Evolutionary conservation across 2,888 invertebrate species (phyloP), one percentile per base, ranked within the genome.

Genomic region (Adelognathus sp.): DNA sequence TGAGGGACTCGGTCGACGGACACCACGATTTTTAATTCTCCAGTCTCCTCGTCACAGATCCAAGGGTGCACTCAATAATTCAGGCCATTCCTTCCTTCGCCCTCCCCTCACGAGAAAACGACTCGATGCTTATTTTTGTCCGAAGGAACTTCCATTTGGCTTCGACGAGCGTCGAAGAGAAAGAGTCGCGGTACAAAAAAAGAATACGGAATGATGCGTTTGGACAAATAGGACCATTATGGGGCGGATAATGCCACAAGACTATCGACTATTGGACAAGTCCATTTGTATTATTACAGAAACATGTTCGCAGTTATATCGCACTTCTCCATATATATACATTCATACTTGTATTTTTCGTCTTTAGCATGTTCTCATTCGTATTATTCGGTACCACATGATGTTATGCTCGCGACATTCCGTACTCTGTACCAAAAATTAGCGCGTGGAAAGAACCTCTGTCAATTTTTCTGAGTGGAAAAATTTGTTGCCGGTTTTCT

Each of bases 201-300:
- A 39, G 63, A 69, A 74, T 81, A 80, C 76, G 89, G 85, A 90
- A 90, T 90, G 90, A 90, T 90, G 87, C 86, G 84, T 81, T 83
- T 86, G 87, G 87, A 88, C 90, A 88, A 90, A 89, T 87, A 84
- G 83, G 79, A 83, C 85, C 87, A 88, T 89, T 88, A 88, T 83
- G 81, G 75, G 64, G 76, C 82, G 83, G 85, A 86, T 86, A 84
- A 86, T 86, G 83, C 82, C 74, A 79, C 36, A 52, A 27, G 21
- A 29, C 70, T 39, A n/a, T n/a, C n/a, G n/a, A n/a, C n/a, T n/a
- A n/a, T n/a, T n/a, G n/a, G n/a, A n/a, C n/a, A n/a, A n/a, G n/a
- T n/a, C n/a, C 60, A 54, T 56, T 75, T 41, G 14, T 79, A 76
- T 76, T 44, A 64, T 54, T 61, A 5, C n/a, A 24, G 33, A 14